Percentiles rank a stretch among this genome's conserved stretches.
Evolutionary conservation across 2,797 vertebrate species (phyloP).

Genomic region (Parambassis ranga): DNA sequence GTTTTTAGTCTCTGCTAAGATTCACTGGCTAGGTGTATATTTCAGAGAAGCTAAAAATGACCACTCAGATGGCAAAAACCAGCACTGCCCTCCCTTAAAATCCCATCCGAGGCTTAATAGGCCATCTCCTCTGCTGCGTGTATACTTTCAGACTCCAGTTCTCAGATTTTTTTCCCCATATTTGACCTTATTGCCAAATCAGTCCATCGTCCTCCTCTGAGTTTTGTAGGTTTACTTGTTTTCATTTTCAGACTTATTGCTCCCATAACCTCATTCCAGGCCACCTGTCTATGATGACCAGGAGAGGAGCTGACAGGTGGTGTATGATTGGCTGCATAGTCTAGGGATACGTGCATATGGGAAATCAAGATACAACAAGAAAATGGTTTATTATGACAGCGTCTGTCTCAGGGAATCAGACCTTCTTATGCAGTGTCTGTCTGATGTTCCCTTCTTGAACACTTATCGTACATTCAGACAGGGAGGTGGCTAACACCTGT

Average conservation of each 20-base stretch:
- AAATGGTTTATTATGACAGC: constrained; percentile 46
- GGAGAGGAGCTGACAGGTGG: constrained; percentile 41
- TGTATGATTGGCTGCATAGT: constrained; percentile 27
- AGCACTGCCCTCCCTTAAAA: constrained; percentile 4
- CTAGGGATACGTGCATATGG: constrained; percentile 41
- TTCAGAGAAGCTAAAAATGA: constrained; percentile 18
- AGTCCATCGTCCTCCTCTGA: neutral
- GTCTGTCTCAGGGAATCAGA: constrained; percentile 19
- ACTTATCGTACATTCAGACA: neutral
- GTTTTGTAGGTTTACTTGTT: constrained; percentile 20
- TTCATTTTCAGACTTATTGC: neutral
- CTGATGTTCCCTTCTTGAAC: neutral
- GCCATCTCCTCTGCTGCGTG: neutral
- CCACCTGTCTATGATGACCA: constrained; percentile 35
- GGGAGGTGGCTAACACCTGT: neutral
- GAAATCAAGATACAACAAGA: constrained; percentile 56
- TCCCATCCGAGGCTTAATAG: constrained; percentile 7
- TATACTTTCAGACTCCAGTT: neutral
- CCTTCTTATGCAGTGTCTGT: neutral
- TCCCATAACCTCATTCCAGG: constrained; percentile 19
- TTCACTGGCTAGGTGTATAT: neutral
- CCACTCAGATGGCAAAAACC: neutral
- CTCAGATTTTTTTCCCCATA: neutral
- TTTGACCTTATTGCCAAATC: constrained; percentile 30
- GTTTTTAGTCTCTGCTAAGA: no score